phyloP scores from a whole-genome alignment of 2,888 invertebrate species.

The Shargacucullia verbasci region DNA sequence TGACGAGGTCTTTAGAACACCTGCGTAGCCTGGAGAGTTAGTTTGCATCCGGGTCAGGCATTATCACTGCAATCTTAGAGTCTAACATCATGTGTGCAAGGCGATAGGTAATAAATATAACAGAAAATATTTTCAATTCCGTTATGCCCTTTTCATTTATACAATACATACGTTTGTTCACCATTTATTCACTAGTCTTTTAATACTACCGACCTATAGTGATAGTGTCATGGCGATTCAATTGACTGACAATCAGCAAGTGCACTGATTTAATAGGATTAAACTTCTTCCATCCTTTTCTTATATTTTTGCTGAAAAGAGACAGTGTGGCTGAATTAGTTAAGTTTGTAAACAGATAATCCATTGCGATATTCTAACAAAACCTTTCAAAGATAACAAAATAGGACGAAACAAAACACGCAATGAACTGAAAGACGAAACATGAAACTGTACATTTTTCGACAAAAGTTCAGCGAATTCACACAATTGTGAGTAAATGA shows the following conservation, averaged over 20 bases:
- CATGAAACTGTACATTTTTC: neutral
- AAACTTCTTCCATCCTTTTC: too few species aligned
- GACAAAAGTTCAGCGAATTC: slow-evolving; percentile 33
- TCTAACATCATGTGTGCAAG: slow-evolving; percentile 25
- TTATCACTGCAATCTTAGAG: slow-evolving; percentile 30
- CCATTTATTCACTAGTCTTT: too few species aligned
- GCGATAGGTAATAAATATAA: slow-evolving; percentile 40
- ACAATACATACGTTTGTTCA: too few species aligned
- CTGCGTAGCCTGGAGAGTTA: slow-evolving; percentile 5
- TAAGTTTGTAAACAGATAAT: too few species aligned
- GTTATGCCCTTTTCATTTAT: too few species aligned
- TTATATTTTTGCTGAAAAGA: too few species aligned
- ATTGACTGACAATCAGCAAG: too few species aligned
- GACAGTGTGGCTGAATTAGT: too few species aligned
- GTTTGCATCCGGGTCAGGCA: slow-evolving; percentile 29
- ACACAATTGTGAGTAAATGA: slow-evolving; percentile 53
- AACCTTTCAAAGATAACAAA: neutral
- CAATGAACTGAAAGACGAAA: neutral
- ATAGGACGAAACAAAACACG: neutral
- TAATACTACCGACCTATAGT: too few species aligned
- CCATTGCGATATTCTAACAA: slow-evolving; percentile 3
- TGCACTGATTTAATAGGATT: too few species aligned
- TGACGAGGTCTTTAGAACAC: slow-evolving; percentile 14
- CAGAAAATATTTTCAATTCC: slow-evolving; percentile 1
- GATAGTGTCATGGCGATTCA: too few species aligned